Percentiles rank a stretch among this genome's conserved stretches.
These are phyloP conservation scores for Anhinga anhinga DNA, from an alignment of 2,113 vertebrate genomes.

Conservation along the genomic window DNA sequence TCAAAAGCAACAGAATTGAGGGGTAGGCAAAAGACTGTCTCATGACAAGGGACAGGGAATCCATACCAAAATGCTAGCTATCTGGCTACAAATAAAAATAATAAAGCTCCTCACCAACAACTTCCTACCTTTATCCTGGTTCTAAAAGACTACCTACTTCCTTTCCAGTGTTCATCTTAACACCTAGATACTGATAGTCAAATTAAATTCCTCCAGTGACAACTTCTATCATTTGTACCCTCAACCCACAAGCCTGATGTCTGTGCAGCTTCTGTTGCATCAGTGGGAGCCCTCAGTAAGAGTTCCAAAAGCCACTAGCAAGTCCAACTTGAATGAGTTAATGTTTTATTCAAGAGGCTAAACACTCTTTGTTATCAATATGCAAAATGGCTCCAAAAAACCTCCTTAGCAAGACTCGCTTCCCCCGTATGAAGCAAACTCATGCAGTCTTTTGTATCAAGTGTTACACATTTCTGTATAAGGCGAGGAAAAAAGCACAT, in stretches of 20 bases:
- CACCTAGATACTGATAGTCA: not conserved
- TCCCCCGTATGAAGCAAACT: not conserved
- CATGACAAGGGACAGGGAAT: accelerated
- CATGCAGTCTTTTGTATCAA: not conserved
- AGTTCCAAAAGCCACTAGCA: not conserved
- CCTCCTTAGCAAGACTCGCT: not conserved
- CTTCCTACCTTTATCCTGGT: not conserved
- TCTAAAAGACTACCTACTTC: not conserved
- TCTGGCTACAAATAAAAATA: not conserved
- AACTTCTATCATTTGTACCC: not conserved
- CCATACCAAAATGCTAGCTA: not conserved
- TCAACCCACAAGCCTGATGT: not conserved
- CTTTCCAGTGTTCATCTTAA: not conserved
- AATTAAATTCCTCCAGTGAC: not conserved
- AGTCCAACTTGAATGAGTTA: not conserved
- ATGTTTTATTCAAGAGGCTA: not conserved
- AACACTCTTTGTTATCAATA: not conserved
- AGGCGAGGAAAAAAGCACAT: not conserved
- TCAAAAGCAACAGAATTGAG: not conserved
- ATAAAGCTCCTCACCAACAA: not conserved
- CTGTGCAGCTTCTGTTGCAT: not conserved
- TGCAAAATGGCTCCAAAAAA: not conserved
- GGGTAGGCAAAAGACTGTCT: not conserved
- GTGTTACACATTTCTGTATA: not conserved
- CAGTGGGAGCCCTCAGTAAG: not conserved